These are phyloP conservation scores for Apostichopus californicus DNA, from an alignment of 35 echinoderm and acorn worm species.

Conservation along the genomic window DNA sequence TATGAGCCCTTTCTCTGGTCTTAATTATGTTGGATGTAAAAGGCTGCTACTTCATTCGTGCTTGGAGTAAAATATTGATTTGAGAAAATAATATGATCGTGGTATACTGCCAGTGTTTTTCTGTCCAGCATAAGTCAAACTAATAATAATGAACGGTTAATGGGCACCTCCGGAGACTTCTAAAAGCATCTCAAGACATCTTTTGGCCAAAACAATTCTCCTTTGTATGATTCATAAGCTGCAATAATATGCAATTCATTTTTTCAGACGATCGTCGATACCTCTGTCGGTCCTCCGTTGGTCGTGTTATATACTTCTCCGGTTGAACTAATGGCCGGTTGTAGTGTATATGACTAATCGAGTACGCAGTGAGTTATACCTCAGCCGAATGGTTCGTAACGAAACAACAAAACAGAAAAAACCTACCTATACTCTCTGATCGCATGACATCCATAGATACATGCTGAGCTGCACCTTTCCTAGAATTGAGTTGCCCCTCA, in stretches of 20 bases:
- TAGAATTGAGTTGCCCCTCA: background rate
- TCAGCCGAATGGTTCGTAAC: background rate
- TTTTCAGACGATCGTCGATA: background rate
- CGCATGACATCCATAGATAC: background rate
- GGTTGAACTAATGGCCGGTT: background rate
- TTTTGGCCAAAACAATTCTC: background rate
- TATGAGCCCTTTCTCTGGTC: too few species aligned
- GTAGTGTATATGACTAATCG: slow-evolving; percentile 9
- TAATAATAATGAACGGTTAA: background rate
- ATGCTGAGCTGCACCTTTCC: background rate
- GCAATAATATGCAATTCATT: slow-evolving; percentile 14
- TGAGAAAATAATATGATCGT: too few species aligned
- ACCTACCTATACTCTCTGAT: background rate
- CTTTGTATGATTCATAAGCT: slow-evolving; percentile 12
- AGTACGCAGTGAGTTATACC: background rate
- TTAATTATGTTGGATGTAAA: too few species aligned
- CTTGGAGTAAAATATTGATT: too few species aligned
- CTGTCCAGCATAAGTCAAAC: background rate
- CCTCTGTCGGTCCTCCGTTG: slow-evolving; percentile 2
- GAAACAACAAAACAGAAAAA: background rate
- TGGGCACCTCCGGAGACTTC: slow-evolving; percentile 12
- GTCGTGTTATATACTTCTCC: background rate
- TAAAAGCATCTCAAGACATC: slow-evolving; percentile 24
- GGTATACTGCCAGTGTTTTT: too few species aligned
- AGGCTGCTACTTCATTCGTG: too few species aligned